A percentile compares a stretch with the other conserved stretches of the same genome.
These are phyloP conservation scores for Aplodontia rufa DNA, from an alignment of 2,113 vertebrate species.

Conservation along the genomic window DNA sequence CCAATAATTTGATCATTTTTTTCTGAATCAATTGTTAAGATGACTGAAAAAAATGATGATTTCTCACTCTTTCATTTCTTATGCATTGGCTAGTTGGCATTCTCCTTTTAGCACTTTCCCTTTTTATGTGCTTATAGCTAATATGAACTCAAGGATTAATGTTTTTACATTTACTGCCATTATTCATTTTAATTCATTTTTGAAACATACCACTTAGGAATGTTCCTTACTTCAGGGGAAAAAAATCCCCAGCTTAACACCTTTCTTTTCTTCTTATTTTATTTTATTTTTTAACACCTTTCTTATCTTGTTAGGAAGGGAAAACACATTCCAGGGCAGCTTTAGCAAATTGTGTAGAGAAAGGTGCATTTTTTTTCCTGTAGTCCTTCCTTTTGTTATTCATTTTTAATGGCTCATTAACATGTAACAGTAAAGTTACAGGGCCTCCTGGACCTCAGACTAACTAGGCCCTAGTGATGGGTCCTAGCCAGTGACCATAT, in stretches of 20 bases:
- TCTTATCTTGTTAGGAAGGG: neutral
- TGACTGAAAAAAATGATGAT: neutral
- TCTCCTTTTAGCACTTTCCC: neutral
- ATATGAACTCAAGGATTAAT: neutral
- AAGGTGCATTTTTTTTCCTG: neutral
- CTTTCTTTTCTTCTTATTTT: neutral
- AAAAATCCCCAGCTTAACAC: neutral
- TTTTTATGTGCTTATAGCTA: constrained; percentile 17
- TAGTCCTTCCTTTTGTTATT: constrained; percentile 38
- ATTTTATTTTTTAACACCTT: neutral
- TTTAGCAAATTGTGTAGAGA: too few species aligned
- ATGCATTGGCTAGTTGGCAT: neutral
- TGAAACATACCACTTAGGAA: neutral
- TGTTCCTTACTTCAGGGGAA: neutral
- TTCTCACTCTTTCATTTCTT: neutral
- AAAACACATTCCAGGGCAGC: constrained; percentile 21
- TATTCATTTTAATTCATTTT: neutral
- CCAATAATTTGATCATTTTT: constrained; percentile 30
- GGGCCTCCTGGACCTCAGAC: neutral
- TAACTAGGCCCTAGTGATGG: neutral
- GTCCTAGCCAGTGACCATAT: neutral
- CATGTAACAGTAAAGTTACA: constrained; percentile 22
- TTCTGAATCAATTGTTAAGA: neutral
- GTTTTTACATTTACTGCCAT: neutral
- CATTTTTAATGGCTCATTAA: constrained; percentile 10